Evolutionary conservation across 2,888 invertebrate genomes (phyloP), one percentile per base, ranked within the genome.

Genomic region (Oligia latruncula): DNA sequence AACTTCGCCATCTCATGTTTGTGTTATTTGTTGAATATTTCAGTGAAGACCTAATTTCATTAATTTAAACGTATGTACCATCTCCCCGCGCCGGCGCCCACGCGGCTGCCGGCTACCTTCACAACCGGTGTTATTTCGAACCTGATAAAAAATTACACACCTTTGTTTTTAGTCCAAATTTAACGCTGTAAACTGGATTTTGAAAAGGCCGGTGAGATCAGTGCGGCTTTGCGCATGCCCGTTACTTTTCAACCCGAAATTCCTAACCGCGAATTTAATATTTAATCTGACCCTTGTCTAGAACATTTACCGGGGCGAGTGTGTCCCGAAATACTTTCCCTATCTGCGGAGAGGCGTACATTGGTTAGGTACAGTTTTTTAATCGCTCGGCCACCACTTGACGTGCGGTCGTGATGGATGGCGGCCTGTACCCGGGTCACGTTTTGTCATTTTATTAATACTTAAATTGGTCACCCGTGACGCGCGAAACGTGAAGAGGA

Each of bases 391-490:
- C 94, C 93, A 94, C 92, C 95, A 95, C 96, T 96, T 95, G 96
- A 96, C 96, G 95, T 91, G 93, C 89, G 92, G 91, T 86, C 90
- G 95, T 96, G 96, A 97, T 96, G 96, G 96, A 97, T 96, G 95
- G 92, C 93, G 93, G 91, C 91, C 91, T 88, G 85, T 86, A 91
- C 89, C 90, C 89, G 94, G 95, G 95, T 95, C 96, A 95, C 95
- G 96, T 96, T 96, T 96, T 96, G 97, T 97, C 96, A 95, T 96
- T 96, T 96, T 97, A 96, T 96, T 97, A 96, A 96, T 96, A 96
- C 96, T 95, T 95, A 96, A 96, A 97, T 96, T 96, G 96, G 96
- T 93, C 92, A 93, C 92, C 94, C 91, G 94, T 96, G 96, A 96
- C 96, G 95, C 89, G 91, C 91, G 92, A 95, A 96, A 95, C 91